Percentiles rank a stretch among this genome's conserved stretches.
Evolutionary conservation across 2,888 invertebrate species (phyloP).

Genomic region (Antheraea assamensis): DNA sequence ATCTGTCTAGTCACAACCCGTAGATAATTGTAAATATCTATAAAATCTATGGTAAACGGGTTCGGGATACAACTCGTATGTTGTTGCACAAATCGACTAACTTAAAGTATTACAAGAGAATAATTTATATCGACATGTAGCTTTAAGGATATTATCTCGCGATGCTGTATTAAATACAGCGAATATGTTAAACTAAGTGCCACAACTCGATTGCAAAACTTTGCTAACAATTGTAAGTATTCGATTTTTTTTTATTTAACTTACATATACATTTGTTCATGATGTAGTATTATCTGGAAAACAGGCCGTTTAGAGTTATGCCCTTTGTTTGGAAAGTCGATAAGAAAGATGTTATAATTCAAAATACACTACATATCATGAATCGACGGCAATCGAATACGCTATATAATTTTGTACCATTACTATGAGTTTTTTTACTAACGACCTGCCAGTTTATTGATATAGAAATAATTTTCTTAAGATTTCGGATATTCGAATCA

Average conservation of each 20-base stretch:
- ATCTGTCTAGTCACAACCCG: slow-evolving; percentile 67
- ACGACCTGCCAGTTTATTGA: too few species aligned
- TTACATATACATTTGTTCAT: too few species aligned
- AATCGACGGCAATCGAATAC: too few species aligned
- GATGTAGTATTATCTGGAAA: too few species aligned
- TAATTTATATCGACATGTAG: slow-evolving; percentile 72
- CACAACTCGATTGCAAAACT: slow-evolving; percentile 44
- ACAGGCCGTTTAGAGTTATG: too few species aligned
- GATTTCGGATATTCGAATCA: slow-evolving; percentile 9
- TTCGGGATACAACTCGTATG: slow-evolving; percentile 35
- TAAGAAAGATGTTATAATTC: too few species aligned
- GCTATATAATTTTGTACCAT: neutral
- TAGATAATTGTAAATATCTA: slow-evolving; percentile 53
- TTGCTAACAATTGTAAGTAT: neutral
- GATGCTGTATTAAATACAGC: slow-evolving; percentile 75
- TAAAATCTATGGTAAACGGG: slow-evolving; percentile 36
- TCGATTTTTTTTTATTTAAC: neutral
- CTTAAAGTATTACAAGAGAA: slow-evolving; percentile 70
- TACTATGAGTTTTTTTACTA: neutral
- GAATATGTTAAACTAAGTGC: slow-evolving; percentile 62
- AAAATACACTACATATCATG: too few species aligned
- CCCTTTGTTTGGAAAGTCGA: too few species aligned
- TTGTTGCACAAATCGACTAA: slow-evolving; percentile 63
- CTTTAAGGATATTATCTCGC: slow-evolving; percentile 71
- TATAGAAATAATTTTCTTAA: neutral